phyloP scores from a whole-genome alignment of 2,113 vertebrate genomes.

The Rhynchopsitta pachyrhyncha region DNA sequence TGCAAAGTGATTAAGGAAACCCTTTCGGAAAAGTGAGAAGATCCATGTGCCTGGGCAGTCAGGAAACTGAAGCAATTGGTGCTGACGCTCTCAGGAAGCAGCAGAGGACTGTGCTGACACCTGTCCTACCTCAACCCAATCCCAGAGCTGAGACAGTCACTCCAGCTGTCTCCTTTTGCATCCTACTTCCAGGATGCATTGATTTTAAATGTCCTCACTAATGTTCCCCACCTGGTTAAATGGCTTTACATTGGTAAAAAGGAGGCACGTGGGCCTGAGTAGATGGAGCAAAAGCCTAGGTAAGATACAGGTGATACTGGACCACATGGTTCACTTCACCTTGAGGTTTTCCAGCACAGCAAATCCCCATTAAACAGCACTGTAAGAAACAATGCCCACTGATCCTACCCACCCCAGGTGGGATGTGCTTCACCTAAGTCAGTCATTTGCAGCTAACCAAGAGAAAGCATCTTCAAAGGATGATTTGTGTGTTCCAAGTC shows the following conservation, averaged over 20 bases:
- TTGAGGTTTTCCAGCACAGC: neutral
- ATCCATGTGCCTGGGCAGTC: neutral
- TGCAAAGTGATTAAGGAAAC: neutral
- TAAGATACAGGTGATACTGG: neutral
- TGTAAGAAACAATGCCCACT: neutral
- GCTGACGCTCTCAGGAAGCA: neutral
- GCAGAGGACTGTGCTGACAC: neutral
- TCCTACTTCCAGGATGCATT: neutral
- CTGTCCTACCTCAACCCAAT: neutral
- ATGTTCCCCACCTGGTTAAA: neutral
- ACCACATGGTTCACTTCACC: neutral
- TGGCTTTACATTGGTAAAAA: neutral
- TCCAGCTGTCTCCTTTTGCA: neutral
- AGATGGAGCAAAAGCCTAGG: neutral
- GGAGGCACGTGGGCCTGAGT: neutral
- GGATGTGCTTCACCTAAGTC: neutral
- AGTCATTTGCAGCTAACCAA: neutral
- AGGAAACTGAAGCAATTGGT: neutral
- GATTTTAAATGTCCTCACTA: neutral
- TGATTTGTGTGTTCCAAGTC: accelerated
- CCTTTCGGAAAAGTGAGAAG: neutral
- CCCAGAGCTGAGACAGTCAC: accelerated
- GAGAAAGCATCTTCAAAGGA: neutral
- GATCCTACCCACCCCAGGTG: neutral
- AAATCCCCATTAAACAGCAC: neutral